A percentile compares a stretch with the other conserved stretches of the same genome.
phyloP scores from a whole-genome alignment of 1,140 invertebrate genomes.

The Euborellia annulipes region DNA sequence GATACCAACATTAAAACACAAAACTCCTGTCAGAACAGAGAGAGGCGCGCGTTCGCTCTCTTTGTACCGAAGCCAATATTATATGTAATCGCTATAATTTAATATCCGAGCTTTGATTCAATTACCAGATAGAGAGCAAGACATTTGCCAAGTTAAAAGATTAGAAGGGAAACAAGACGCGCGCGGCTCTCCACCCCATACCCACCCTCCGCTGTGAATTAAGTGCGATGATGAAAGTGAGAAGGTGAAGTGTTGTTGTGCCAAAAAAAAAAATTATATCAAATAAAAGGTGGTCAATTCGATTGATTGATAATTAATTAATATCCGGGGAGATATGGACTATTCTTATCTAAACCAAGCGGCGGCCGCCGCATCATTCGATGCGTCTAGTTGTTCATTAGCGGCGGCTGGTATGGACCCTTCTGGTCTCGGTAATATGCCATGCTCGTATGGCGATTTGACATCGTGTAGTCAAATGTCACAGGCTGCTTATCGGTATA shows the following conservation, averaged over 20 bases:
- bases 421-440: conserved; percentile 42
- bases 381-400: conserved; percentile 43
- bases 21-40: not conserved
- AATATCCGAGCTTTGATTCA: conserved; percentile 34
- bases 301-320: not conserved
- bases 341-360: conserved; percentile 57
- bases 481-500: conserved; percentile 53
- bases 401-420: conserved; percentile 41
- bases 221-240: not conserved
- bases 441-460: conserved; percentile 66
- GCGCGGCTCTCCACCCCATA: not conserved
- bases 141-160: not conserved
- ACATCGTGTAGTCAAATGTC: conserved; percentile 77
- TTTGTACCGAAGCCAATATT: conserved; percentile 20
- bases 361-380: conserved; percentile 42
- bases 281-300: not conserved
- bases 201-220: not conserved
- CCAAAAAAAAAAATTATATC: not conserved
- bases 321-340: conserved; percentile 34
- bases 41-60: conserved; percentile 10
- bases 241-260: not conserved
- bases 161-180: not conserved
- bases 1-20: not conserved
- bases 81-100: conserved; percentile 38
- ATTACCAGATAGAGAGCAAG: conserved; percentile 22